Evolutionary conservation across 1,140 invertebrate genomes (phyloP).

Genomic region (Papilio machaon): DNA sequence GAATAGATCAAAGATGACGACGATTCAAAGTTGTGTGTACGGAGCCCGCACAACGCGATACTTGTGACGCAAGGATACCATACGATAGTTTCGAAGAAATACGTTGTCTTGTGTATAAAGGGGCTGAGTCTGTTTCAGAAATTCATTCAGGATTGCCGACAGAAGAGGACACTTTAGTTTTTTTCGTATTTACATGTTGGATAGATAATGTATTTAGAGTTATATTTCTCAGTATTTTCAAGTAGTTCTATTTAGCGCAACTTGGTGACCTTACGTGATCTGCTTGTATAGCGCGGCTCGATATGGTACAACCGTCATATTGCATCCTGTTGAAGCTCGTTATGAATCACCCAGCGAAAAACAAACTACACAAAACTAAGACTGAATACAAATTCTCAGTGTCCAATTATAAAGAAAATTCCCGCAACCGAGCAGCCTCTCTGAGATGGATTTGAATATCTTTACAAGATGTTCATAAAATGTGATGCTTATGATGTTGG

Average conservation of each 20-base stretch:
- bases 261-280: constrained; percentile 46
- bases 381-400: constrained; percentile 20
- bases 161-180: too few relatives aligned
- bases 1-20: too few relatives aligned
- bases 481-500: not conserved
- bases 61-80: too few relatives aligned
- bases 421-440: not conserved
- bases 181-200: not conserved
- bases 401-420: constrained; percentile 19
- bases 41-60: too few relatives aligned
- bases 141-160: not conserved
- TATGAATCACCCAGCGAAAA: constrained; percentile 32
- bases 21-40: too few relatives aligned
- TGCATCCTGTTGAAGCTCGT: constrained; percentile 28
- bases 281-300: constrained; percentile 8
- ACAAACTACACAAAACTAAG: constrained; percentile 19
- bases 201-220: not conserved
- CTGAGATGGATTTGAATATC: not conserved
- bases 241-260: constrained; percentile 44
- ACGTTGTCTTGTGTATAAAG: too few relatives aligned
- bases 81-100: too few relatives aligned
- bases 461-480: not conserved
- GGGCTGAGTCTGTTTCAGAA: not conserved
- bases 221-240: constrained; percentile 21
- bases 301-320: constrained; percentile 23